Conservation (phyloP, 2,888 invertebrate genomes). For the Thera obeliscata region DNA sequence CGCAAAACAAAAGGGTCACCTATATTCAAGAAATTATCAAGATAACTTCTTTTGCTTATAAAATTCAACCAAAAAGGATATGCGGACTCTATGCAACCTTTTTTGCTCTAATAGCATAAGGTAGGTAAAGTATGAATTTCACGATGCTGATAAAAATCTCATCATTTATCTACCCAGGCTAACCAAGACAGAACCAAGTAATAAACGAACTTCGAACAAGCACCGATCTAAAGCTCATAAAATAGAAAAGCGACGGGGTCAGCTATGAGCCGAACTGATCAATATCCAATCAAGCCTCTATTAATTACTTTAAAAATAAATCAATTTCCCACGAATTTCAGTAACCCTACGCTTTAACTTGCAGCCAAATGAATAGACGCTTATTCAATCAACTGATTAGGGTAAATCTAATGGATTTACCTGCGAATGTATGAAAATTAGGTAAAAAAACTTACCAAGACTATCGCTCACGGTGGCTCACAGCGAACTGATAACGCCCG, state of each 20-base stretch:
- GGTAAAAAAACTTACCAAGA: conserved; percentile 56
- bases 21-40: too few relatives aligned
- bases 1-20: too few relatives aligned
- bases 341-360: neutral
- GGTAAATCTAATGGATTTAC: neutral
- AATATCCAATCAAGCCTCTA: conserved; percentile 10
- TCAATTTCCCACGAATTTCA: neutral
- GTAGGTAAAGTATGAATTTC: neutral
- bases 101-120: too few relatives aligned
- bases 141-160: neutral
- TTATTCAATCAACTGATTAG: neutral
- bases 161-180: neutral
- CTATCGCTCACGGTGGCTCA: conserved; percentile 53
- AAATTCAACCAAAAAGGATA: too few relatives aligned
- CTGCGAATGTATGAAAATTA: conserved; percentile 1
- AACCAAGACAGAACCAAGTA: neutral
- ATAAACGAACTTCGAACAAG: neutral
- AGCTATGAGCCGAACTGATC: neutral
- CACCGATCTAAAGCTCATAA: neutral
- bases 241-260: neutral
- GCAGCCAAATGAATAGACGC: neutral
- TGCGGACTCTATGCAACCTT: too few relatives aligned
- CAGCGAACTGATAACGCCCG: conserved; percentile 64
- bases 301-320: neutral
- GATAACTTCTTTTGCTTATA: too few relatives aligned